Evolutionary conservation across 1,140 invertebrate genomes (phyloP).

Genomic region (Pogonomyrmex californicus): DNA sequence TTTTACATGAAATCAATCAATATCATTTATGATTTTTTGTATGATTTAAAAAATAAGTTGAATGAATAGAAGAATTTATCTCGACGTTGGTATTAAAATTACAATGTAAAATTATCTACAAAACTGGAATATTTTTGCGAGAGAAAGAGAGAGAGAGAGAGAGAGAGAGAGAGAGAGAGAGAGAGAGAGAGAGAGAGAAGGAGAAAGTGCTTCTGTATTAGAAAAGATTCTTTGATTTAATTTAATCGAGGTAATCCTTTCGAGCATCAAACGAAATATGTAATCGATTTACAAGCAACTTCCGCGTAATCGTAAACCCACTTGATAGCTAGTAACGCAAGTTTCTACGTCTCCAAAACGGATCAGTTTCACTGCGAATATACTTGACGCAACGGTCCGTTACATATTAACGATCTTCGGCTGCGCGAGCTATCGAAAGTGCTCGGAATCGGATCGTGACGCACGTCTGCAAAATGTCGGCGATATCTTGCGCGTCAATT

Average conservation of each 20-base stretch:
- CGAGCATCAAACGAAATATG: background rate
- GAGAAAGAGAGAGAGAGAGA: background rate
- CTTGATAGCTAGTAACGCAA: background rate
- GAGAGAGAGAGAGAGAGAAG: too few relatives aligned
- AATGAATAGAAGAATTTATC: too few relatives aligned
- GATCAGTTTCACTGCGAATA: conserved; percentile 19
- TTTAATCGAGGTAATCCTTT: background rate
- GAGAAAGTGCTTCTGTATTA: background rate
- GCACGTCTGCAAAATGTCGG: conserved; percentile 23
- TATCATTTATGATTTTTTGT: background rate
- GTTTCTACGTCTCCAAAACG: conserved; percentile 10
- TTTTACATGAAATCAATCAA: background rate
- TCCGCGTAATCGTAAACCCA: background rate
- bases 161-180: too few relatives aligned
- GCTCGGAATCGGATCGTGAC: conserved; percentile 52
- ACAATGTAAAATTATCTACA: too few relatives aligned
- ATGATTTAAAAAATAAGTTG: background rate
- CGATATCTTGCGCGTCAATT: conserved; percentile 36
- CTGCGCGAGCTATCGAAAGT: conserved; percentile 50
- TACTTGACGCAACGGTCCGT: conserved; percentile 7
- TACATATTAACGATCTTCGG: conserved; percentile 49
- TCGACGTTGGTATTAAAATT: too few relatives aligned
- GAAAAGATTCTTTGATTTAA: background rate
- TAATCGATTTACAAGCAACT: background rate
- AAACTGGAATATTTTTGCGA: background rate